Base-by-base conservation (phyloP, 2,113 vertebrate genomes). In the Malurus elegans region DNA sequence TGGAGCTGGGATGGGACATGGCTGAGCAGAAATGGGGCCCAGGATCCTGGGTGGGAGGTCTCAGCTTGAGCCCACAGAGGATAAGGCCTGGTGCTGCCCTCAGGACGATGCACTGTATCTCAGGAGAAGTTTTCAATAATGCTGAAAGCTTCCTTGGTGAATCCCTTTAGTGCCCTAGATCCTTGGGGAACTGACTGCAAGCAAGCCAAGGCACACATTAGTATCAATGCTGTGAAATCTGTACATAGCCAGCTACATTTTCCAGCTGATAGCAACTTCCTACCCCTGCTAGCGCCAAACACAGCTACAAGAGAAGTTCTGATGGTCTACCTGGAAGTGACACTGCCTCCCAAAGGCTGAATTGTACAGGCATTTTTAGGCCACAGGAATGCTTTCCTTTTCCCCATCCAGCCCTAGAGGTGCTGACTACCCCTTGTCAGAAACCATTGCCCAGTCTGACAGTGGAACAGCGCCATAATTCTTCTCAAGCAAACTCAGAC, bases 171-270 rank as follows among this genome's bases (percentile, higher is more conserved):
- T 42, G n/a, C 21, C 31, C 19, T 16, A 60, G 20, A 51, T 34
- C 54, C 57, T 40, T 9, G 18, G 24, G 14, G 7, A 92, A 10
- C 9, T 42, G 34, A 60, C 34, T 38, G 83, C 32, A 29, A 75
- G 42, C 14, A 57, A 69, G 15, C 13, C 32, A 74, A 85, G 36
- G 48, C 20, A 78, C 16, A 54, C 13, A 8, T 2, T 28, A 56
- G 14, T 69, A 72, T 10, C 18, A 40, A 28, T 4, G 4, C 42
- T 28, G 42, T 16, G 28, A 75, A 67, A 79, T 54, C 28, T 51
- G 5, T 28, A 25, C 0, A 0, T 9, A 36, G 18, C 7, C 21
- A 20, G 4, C 13, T 28, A 42, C 2, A 12, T 91, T 79, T 60
- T 78, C 26, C 20, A 19, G 6, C 18, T 3, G 2, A 24, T 12